Evolutionary conservation across 2,888 invertebrate genomes (phyloP), one percentile per base, ranked within the genome.

Genomic region (Lamproptera curius): DNA sequence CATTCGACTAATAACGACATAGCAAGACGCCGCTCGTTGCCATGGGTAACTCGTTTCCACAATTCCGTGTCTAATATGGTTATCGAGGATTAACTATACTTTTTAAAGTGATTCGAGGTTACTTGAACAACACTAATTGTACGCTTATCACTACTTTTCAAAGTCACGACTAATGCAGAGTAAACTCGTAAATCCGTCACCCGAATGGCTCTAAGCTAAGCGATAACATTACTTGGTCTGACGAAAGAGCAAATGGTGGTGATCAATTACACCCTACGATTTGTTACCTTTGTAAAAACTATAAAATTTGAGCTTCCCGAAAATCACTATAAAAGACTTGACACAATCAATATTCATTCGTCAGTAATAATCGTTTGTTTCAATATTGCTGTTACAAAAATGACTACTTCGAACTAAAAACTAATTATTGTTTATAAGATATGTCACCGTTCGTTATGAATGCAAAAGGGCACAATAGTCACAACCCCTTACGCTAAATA

Each of bases 301-400:
- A 78, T 71, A 74, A 77, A 74, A 73, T 70, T 78, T 79, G 79
- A 79, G 80, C 80, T 57, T 65, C 57, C 65, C 57, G 54, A 53
- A 56, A 53, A 66, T 65, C 65, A 68, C 68, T 60, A 58, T 59
- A 63, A 49, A 52, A 54, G 48, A 51, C 17, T 17, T n/a, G 13
- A n/a, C n/a, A n/a, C n/a, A n/a, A n/a, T n/a, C 31, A 31, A 31
- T 28, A 10, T 31, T n/a, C n/a, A 13, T 31, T 2, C 11, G 31
- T 4, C n/a, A 2, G 11, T 31, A 41, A 15, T 4, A 41, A 11
- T 43, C 37, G 34, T 35, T 42, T 46, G 17, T 39, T 46, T 50
- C 33, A 39, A 50, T 42, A 53, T 53, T 53, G 41, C 43, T 49
- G 17, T 35, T 45, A 50, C 17, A 37, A 48, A 42, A 40, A 28